Percentiles rank a stretch among this genome's conserved stretches.
phyloP scores from a whole-genome alignment of 53 echinoderm and acorn worm genomes.

The Arbacia lixula region DNA sequence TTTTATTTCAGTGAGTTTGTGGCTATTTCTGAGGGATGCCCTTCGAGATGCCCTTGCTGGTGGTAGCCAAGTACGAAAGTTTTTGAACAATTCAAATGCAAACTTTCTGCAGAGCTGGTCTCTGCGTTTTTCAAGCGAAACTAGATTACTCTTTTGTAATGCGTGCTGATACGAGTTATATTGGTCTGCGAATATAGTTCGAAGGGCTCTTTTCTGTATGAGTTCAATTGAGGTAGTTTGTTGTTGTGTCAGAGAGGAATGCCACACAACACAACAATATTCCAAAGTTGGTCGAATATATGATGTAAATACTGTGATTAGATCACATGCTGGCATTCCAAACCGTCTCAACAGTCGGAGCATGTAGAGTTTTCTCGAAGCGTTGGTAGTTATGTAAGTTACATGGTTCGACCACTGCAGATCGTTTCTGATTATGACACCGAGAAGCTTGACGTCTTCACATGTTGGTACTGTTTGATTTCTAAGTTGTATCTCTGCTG shows the following conservation, averaged over 20 bases:
- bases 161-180: not conserved
- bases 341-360: not conserved
- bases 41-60: not conserved
- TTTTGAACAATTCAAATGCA: not conserved
- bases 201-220: not conserved
- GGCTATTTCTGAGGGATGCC: not conserved
- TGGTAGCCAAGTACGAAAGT: conserved; percentile 14
- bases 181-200: not conserved
- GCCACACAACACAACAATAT: not conserved
- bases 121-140: not conserved
- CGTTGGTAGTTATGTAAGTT: not conserved
- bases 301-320: not conserved
- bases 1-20: not conserved
- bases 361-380: conserved; percentile 11
- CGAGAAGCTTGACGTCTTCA: conserved; percentile 12
- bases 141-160: not conserved
- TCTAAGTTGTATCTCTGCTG: not conserved
- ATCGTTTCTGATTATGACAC: conserved; percentile 14
- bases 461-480: not conserved
- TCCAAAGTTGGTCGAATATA: not conserved
- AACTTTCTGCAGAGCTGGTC: not conserved
- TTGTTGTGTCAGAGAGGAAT: not conserved
- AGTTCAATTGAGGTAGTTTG: not conserved
- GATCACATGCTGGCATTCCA: not conserved
- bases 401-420: conserved; percentile 1